phyloP scores from a whole-genome alignment of 23 tunicate genomes.

The Oikopleura dioica region DNA sequence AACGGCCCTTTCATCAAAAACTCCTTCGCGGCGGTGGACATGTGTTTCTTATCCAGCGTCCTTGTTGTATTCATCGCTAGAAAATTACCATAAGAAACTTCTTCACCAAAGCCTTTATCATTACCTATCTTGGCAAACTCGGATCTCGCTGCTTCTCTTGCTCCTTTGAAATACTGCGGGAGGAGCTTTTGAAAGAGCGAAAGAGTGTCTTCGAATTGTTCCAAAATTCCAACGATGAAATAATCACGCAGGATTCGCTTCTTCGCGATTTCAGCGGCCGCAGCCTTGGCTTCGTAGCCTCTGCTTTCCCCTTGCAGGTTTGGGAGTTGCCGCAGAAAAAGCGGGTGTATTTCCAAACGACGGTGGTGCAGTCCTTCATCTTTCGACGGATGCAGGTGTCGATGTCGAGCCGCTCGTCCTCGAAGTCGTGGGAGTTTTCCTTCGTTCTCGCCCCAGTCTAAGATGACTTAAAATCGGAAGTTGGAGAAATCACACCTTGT shows the following conservation, averaged over 20 bases:
- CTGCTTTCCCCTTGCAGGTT: background rate
- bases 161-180: slow-evolving; percentile 37
- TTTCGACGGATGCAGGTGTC: background rate
- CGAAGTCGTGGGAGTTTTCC: background rate
- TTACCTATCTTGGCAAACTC: slow-evolving; percentile 18
- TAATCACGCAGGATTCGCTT: slow-evolving; percentile 21
- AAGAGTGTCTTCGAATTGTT: slow-evolving; percentile 64
- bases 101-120: too few species aligned
- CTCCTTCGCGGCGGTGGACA: slow-evolving; percentile 21
- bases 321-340: background rate
- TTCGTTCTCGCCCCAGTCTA: background rate
- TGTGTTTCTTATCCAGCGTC: slow-evolving; percentile 34
- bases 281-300: background rate
- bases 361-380: background rate
- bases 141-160: slow-evolving; percentile 27
- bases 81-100: too few species aligned
- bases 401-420: background rate
- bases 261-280: background rate
- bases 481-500: too few species aligned
- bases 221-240: slow-evolving; percentile 46
- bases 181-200: slow-evolving; percentile 19
- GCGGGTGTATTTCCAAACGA: background rate
- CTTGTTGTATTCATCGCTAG: slow-evolving; percentile 19
- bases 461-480: too few species aligned
- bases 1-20: slow-evolving; percentile 38